Evolutionary conservation across 2,797 vertebrate species (phyloP).

Genomic region (Sebastes hubbsi): DNA sequence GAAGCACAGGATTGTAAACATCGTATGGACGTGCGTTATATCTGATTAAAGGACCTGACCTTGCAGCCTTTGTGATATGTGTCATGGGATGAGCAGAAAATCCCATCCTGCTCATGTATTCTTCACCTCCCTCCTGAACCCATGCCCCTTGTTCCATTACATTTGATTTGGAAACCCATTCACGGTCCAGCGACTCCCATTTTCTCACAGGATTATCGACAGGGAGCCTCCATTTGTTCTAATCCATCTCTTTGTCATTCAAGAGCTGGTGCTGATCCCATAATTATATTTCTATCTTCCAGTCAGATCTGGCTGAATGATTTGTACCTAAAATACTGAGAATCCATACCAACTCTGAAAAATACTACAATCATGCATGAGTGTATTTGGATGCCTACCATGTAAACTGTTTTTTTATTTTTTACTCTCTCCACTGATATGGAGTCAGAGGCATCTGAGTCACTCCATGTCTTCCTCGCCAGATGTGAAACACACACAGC

Average conservation of each 20-base stretch:
- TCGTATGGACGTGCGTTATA: background rate
- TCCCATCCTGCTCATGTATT: conserved; percentile 55
- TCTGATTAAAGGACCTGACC: conserved; percentile 61
- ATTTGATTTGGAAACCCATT: conserved; percentile 74
- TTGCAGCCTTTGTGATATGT: conserved; percentile 37
- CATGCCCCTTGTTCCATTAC: conserved; percentile 66
- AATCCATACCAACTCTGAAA: conserved; percentile 1
- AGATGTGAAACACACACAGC: conserved; percentile 67
- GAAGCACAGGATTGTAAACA: conserved; percentile 49
- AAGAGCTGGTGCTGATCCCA: conserved; percentile 56
- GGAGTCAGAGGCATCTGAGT: conserved; percentile 34
- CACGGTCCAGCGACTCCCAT: conserved; percentile 69
- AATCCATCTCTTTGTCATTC: conserved; percentile 77
- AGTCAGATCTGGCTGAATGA: conserved; percentile 34
- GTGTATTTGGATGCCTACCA: background rate
- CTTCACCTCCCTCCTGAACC: conserved; percentile 57
- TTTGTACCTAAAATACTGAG: conserved; percentile 44
- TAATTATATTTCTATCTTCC: conserved; percentile 72
- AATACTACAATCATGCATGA: background rate
- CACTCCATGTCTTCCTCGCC: conserved; percentile 34
- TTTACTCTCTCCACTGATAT: conserved; percentile 16
- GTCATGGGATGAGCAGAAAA: conserved; percentile 51
- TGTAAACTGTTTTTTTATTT: background rate
- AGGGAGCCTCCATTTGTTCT: conserved; percentile 70
- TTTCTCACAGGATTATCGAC: conserved; percentile 76